Conservation (phyloP, 23 tunicate genomes). For the Ciona savignyi region DNA sequence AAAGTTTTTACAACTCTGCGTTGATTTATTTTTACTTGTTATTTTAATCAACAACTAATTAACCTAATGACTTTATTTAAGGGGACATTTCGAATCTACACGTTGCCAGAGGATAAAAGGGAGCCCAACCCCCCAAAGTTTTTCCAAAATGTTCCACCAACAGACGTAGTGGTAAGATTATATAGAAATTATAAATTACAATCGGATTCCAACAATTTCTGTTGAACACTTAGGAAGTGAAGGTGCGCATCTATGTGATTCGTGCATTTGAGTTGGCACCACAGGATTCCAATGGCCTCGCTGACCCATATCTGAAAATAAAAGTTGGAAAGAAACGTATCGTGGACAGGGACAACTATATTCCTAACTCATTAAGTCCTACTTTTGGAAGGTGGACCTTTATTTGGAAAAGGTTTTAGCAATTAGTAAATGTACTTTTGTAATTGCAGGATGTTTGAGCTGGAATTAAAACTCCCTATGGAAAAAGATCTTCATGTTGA, state of each 20-base stretch:
- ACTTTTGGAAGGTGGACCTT: slow-evolving; percentile 94
- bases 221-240: slow-evolving; percentile 38
- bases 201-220: too few species aligned
- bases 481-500: slow-evolving; percentile 79
- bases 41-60: too few species aligned
- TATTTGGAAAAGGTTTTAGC: too few species aligned
- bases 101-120: slow-evolving; percentile 67
- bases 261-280: slow-evolving; percentile 88
- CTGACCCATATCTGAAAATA: slow-evolving; percentile 89
- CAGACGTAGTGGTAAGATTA: slow-evolving; percentile 83
- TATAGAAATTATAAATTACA: too few species aligned
- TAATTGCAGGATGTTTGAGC: slow-evolving; percentile 62
- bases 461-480: slow-evolving; percentile 70
- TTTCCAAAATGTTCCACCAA: slow-evolving; percentile 52
- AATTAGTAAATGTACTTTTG: too few species aligned
- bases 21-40: too few species aligned
- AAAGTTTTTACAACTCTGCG: too few species aligned
- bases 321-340: slow-evolving; percentile 76
- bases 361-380: slow-evolving; percentile 77
- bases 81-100: slow-evolving; percentile 80
- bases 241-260: slow-evolving; percentile 68
- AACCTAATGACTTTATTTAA: too few species aligned
- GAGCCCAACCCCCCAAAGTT: slow-evolving; percentile 49
- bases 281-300: slow-evolving; percentile 82
- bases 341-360: slow-evolving; percentile 56